A percentile compares a stretch with the other conserved stretches of the same genome.
These are phyloP conservation scores for Macrochelys suwanniensis DNA, from an alignment of 2,797 vertebrate species.

Conservation along the genomic window DNA sequence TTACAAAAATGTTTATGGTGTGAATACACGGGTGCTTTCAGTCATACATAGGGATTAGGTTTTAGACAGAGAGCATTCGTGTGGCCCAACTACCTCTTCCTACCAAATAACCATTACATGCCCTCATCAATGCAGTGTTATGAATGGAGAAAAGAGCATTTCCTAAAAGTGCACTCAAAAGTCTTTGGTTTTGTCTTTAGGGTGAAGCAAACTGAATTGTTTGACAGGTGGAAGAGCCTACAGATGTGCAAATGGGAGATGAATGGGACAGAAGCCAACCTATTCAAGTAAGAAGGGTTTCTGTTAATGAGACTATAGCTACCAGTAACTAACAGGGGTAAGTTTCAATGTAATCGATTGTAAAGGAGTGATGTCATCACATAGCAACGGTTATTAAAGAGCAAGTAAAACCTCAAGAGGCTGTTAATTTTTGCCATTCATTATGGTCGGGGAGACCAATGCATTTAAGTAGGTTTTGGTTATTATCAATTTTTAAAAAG, in stretches of 20 bases:
- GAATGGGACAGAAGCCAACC: constrained; percentile 91
- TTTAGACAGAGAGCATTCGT: not conserved
- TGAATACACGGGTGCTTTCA: not conserved
- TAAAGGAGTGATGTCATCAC: not conserved
- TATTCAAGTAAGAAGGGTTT: constrained; percentile 90
- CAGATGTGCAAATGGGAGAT: constrained; percentile 96
- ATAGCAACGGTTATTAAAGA: not conserved
- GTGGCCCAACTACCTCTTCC: not conserved
- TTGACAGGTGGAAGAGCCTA: constrained; percentile 96
- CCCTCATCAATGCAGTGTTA: not conserved
- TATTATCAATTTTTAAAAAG: not conserved
- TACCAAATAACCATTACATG: not conserved
- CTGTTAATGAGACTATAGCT: too few species aligned
- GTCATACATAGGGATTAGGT: not conserved
- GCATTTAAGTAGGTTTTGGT: not conserved
- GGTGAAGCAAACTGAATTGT: constrained; percentile 97
- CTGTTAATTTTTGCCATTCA: not conserved
- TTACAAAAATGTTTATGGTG: not conserved
- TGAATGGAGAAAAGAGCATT: not conserved
- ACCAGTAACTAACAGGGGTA: not conserved
- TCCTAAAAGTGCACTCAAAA: not conserved
- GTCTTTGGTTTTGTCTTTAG: constrained; percentile 74
- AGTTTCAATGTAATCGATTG: not conserved
- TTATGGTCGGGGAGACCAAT: not conserved
- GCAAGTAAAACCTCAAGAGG: not conserved